Evolutionary conservation across 2,113 vertebrate species (phyloP).

Genomic region (Cynoglossus semilaevis): DNA sequence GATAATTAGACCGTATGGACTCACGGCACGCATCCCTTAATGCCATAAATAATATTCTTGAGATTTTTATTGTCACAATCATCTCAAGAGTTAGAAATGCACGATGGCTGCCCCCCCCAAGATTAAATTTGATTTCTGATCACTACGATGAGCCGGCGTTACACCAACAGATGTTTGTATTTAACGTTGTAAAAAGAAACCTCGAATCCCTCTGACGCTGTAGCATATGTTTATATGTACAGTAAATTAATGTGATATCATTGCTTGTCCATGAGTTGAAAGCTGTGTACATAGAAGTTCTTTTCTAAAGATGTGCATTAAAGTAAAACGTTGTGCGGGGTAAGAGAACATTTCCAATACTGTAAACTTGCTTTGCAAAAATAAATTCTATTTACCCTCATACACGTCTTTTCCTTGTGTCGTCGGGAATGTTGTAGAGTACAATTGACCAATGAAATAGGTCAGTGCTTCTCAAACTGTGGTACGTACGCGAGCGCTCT

Average conservation of each 20-base stretch:
- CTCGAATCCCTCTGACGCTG: conserved; percentile 47
- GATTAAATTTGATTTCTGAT: conserved; percentile 6
- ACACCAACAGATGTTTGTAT: conserved; percentile 53
- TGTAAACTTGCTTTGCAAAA: conserved; percentile 67
- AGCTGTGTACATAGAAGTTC: conserved; percentile 70
- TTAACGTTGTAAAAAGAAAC: conserved; percentile 78
- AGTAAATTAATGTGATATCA: conserved; percentile 61
- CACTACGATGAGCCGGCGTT: conserved; percentile 16
- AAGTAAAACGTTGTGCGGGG: conserved; percentile 46
- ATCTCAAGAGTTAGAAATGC: conserved; percentile 4
- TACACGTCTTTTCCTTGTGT: not conserved
- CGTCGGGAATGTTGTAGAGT: too few relatives aligned
- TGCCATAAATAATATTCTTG: conserved; percentile 4
- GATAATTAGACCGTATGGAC: too few relatives aligned
- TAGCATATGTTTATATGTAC: conserved; percentile 72
- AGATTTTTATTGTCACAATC: not conserved
- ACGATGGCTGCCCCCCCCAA: not conserved
- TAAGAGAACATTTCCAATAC: conserved; percentile 62
- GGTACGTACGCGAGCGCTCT: too few relatives aligned
- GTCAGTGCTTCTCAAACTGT: too few relatives aligned
- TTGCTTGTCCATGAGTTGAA: conserved; percentile 62
- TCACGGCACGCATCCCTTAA: too few relatives aligned
- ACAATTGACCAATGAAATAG: too few relatives aligned
- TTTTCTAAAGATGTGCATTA: conserved; percentile 56
- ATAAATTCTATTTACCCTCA: conserved; percentile 68